phyloP scores from a whole-genome alignment of 2,797 vertebrate species.

The Acomys russatus region DNA sequence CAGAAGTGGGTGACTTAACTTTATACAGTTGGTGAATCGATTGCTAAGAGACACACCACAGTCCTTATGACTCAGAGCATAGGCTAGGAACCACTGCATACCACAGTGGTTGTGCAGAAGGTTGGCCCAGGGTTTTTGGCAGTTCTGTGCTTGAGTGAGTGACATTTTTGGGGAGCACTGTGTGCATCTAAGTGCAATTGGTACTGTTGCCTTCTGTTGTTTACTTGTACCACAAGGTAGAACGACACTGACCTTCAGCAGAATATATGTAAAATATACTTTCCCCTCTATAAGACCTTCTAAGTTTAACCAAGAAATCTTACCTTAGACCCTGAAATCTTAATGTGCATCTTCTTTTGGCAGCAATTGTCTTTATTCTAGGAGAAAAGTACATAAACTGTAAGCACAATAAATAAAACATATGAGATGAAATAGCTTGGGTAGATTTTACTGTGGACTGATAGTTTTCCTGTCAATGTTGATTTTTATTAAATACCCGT shows the following conservation, averaged over 20 bases:
- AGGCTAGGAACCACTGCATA: neutral
- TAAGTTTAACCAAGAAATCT: neutral
- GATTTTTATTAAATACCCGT: constrained; percentile 7
- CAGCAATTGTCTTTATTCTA: neutral
- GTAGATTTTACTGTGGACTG: neutral
- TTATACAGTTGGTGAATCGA: neutral
- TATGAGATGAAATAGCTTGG: neutral
- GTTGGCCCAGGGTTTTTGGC: neutral
- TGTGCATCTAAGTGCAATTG: neutral
- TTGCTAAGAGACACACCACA: neutral
- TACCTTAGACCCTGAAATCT: neutral
- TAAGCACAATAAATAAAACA: neutral
- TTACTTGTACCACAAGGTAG: neutral
- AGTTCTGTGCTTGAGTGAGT: neutral
- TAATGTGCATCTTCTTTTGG: neutral
- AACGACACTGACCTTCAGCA: neutral
- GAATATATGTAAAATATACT: neutral
- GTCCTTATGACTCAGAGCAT: neutral
- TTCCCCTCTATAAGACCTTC: neutral
- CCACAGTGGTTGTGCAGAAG: neutral
- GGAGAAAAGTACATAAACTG: neutral
- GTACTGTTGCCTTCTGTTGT: neutral
- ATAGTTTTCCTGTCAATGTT: constrained; percentile 1
- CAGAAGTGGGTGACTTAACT: neutral
- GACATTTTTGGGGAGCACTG: neutral